These are phyloP conservation scores for Osmerus eperlanus DNA, from an alignment of 2,113 vertebrate genomes.

Conservation along the genomic window DNA sequence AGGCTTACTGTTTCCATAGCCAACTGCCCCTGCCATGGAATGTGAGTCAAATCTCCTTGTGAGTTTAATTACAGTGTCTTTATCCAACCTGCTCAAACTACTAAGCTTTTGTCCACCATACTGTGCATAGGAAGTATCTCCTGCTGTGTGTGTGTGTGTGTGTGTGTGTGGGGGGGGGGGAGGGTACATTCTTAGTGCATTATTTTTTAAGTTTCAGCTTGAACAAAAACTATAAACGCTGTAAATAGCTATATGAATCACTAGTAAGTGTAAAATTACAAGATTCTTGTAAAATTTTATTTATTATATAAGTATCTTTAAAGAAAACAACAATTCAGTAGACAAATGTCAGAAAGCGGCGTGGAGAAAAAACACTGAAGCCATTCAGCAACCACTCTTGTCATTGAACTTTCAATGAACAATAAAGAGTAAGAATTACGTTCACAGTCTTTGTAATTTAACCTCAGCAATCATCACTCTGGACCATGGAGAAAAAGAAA, in stretches of 20 bases:
- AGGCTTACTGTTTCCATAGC: not conserved
- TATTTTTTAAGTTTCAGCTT: no score
- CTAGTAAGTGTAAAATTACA: no score
- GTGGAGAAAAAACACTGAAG: no score
- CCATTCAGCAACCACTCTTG: no score
- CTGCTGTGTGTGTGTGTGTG: not conserved
- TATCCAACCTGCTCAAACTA: slow-evolving; percentile 31
- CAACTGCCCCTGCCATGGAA: slow-evolving; percentile 25
- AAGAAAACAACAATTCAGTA: no score
- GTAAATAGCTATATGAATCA: no score
- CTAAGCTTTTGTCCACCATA: slow-evolving; percentile 17
- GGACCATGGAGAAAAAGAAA: slow-evolving; percentile 82
- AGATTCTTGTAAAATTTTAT: no score
- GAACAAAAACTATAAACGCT: no score
- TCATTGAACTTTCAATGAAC: not conserved
- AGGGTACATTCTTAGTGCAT: not conserved
- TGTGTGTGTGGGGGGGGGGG: not conserved
- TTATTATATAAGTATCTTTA: no score
- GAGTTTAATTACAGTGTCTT: slow-evolving; percentile 40
- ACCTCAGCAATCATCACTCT: slow-evolving; percentile 75
- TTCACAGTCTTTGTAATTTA: not conserved
- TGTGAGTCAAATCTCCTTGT: slow-evolving; percentile 23
- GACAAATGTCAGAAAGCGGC: no score
- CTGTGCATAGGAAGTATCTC: not conserved
- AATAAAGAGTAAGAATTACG: not conserved